These are phyloP conservation scores for Pachycephala philippinensis DNA, from an alignment of 2,113 vertebrate species.

Conservation along the genomic window DNA sequence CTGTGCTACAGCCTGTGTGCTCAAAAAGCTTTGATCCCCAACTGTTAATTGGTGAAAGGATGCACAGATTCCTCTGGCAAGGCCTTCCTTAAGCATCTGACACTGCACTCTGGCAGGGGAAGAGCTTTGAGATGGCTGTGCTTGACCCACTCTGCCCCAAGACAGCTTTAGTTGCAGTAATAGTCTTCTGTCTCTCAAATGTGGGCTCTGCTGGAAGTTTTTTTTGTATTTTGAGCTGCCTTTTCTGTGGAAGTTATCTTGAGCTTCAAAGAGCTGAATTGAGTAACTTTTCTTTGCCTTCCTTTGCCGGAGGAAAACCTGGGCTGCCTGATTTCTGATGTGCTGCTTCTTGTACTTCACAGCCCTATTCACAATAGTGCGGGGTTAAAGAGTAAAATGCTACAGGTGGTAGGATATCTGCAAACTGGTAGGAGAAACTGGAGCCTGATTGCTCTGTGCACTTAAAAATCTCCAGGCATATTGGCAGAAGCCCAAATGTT, in stretches of 20 bases:
- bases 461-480: not conserved
- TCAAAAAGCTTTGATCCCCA: not conserved
- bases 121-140: not conserved
- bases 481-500: not conserved
- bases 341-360: not conserved
- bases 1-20: not conserved
- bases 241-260: not conserved
- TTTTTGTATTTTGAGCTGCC: not conserved
- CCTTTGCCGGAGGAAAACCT: not conserved
- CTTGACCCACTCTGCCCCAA: not conserved
- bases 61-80: not conserved
- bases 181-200: not conserved
- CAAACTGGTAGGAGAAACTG: not conserved
- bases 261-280: not conserved
- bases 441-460: not conserved
- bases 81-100: not conserved
- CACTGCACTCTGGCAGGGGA: not conserved
- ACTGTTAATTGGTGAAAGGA: not conserved
- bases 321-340: not conserved
- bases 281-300: not conserved
- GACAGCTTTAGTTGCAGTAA: not conserved
- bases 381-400: not conserved
- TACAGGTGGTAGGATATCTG: not conserved
- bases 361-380: not conserved
- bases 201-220: not conserved